Evolutionary conservation across 2,113 vertebrate genomes (phyloP).

Genomic region (Trichechus manatus): DNA sequence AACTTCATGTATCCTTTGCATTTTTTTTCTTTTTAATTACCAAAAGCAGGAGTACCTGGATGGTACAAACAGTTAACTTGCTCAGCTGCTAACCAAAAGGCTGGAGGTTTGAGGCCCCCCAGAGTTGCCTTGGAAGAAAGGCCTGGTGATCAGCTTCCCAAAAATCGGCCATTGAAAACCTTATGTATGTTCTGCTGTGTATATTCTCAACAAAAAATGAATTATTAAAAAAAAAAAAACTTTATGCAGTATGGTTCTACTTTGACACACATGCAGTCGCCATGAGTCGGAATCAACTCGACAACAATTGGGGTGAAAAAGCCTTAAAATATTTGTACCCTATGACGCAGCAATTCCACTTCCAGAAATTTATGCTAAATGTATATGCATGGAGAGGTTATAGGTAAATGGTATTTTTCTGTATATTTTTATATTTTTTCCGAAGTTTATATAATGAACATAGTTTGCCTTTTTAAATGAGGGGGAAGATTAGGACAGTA

Average conservation of each 20-base stretch:
- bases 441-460: background rate
- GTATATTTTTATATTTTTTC: background rate
- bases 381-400: background rate
- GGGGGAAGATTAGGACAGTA: background rate
- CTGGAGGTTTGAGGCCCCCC: background rate
- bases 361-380: conserved; percentile 20
- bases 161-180: background rate
- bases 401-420: background rate
- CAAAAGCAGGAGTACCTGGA: background rate
- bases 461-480: background rate
- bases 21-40: background rate
- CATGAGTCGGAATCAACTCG: background rate
- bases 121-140: background rate
- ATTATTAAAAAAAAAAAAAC: background rate
- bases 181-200: background rate
- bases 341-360: background rate
- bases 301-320: too few species aligned
- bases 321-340: conserved; percentile 36
- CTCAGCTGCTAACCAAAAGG: background rate
- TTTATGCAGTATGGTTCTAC: too few species aligned
- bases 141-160: background rate
- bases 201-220: background rate
- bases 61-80: background rate
- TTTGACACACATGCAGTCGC: too few species aligned
- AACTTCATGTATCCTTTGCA: background rate